phyloP scores from a whole-genome alignment of 2,797 vertebrate species.

The Fundulus diaphanus region DNA sequence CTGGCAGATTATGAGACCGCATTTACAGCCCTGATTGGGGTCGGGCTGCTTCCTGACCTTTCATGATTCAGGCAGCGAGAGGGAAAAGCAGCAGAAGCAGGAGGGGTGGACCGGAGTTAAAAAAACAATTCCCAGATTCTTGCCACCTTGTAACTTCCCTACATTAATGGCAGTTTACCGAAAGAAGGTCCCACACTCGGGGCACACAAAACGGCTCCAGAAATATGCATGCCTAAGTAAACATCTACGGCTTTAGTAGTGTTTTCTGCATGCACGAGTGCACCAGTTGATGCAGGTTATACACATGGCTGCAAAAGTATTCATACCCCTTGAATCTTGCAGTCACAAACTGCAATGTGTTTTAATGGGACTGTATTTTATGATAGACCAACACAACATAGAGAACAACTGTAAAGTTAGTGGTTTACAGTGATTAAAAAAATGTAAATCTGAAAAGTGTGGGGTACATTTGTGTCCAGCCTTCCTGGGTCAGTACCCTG shows the following conservation, averaged over 20 bases:
- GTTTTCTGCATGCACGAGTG: slow-evolving; percentile 41
- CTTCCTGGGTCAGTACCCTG: neutral
- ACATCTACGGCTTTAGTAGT: slow-evolving; percentile 47
- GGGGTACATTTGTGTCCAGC: neutral
- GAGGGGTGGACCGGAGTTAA: slow-evolving; percentile 54
- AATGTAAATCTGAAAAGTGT: too few relatives aligned
- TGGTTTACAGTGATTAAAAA: neutral
- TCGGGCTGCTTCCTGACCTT: slow-evolving; percentile 67
- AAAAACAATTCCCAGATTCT: slow-evolving; percentile 63
- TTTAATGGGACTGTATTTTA: neutral
- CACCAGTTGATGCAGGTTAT: neutral
- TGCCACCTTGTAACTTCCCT: slow-evolving; percentile 46
- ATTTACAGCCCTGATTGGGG: slow-evolving; percentile 73
- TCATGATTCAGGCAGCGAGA: slow-evolving; percentile 56
- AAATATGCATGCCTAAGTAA: slow-evolving; percentile 58
- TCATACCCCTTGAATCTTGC: neutral
- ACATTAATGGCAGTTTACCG: slow-evolving; percentile 56
- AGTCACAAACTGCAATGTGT: neutral
- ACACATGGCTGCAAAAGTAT: neutral
- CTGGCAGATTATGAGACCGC: slow-evolving; percentile 66
- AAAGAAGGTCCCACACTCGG: slow-evolving; percentile 54
- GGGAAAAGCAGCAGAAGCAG: slow-evolving; percentile 16
- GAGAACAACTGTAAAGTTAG: neutral
- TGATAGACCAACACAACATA: neutral
- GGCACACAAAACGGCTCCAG: slow-evolving; percentile 64